Evolutionary conservation across 2,888 invertebrate species (phyloP).

Genomic region (Merodon equestris): DNA sequence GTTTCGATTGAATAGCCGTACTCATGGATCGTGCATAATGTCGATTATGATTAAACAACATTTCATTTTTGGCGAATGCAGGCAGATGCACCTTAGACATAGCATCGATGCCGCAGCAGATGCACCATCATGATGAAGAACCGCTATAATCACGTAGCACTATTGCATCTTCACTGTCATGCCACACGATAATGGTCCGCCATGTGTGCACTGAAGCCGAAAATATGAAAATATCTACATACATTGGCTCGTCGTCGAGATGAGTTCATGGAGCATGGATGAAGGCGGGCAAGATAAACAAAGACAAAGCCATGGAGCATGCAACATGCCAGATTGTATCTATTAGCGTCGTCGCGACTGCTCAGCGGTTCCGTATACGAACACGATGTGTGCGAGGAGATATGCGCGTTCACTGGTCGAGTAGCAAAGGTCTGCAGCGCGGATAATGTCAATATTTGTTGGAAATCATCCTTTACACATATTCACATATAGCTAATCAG

Average conservation of each 20-base stretch:
- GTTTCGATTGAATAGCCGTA: slow-evolving; percentile 9
- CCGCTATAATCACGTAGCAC: neutral
- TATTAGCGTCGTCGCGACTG: slow-evolving; percentile 28
- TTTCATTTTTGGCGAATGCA: slow-evolving; percentile 56
- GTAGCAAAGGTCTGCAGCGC: slow-evolving; percentile 63
- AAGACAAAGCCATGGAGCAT: slow-evolving; percentile 23
- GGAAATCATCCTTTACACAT: slow-evolving; percentile 61
- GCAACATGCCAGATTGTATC: slow-evolving; percentile 58
- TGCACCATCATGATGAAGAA: neutral
- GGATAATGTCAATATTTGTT: slow-evolving; percentile 69
- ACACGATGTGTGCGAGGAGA: slow-evolving; percentile 31
- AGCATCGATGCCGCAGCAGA: no score
- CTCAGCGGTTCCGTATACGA: slow-evolving; percentile 54
- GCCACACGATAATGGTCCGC: slow-evolving; percentile 23
- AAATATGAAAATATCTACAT: slow-evolving; percentile 49
- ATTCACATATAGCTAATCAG: slow-evolving; percentile 58
- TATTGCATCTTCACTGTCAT: neutral
- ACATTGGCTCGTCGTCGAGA: no score
- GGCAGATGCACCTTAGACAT: slow-evolving; percentile 24
- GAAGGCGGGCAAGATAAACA: slow-evolving; percentile 14
- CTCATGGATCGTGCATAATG: slow-evolving; percentile 60
- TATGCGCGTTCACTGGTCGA: slow-evolving; percentile 16
- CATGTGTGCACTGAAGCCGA: slow-evolving; percentile 55
- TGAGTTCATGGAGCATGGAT: neutral
- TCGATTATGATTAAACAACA: slow-evolving; percentile 68